Conservation (phyloP, 2,888 invertebrate genomes). For the Lacanobia oleracea region DNA sequence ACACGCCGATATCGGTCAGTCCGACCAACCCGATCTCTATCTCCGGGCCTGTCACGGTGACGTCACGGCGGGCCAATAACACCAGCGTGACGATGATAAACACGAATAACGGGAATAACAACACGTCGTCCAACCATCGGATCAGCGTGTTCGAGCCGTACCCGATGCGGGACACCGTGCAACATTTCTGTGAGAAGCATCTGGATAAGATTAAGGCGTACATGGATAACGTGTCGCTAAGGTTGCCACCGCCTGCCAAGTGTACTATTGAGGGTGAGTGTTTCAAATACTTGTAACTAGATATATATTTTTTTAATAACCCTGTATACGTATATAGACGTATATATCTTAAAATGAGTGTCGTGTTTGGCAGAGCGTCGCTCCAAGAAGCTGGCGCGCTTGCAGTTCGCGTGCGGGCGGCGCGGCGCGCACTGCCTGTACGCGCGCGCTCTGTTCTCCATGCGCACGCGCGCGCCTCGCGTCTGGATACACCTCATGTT, state of each 20-base stretch:
- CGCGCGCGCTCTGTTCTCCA: constrained; percentile 94
- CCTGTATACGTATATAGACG: no score
- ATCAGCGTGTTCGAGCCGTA: constrained; percentile 97
- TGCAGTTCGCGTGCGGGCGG: constrained; percentile 97
- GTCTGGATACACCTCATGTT: constrained; percentile 99
- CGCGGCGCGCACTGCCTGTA: constrained; percentile 97
- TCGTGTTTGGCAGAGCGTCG: constrained; percentile 88
- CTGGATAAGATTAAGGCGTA: constrained; percentile 97
- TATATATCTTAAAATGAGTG: no score
- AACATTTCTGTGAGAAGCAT: constrained; percentile 99
- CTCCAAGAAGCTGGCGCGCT: constrained; percentile 96
- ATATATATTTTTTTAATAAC: no score
- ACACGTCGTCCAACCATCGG: constrained; percentile 84
- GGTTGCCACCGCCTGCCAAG: constrained; percentile 97
- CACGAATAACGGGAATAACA: constrained; percentile 65
- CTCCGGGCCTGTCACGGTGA: constrained; percentile 91
- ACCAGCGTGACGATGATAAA: constrained; percentile 95
- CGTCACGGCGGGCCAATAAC: constrained; percentile 90
- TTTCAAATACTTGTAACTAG: background rate
- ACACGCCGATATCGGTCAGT: constrained; percentile 58
- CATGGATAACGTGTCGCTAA: constrained; percentile 96
- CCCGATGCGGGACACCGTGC: constrained; percentile 97
- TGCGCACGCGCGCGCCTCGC: constrained; percentile 95
- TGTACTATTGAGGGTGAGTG: constrained; percentile 97
- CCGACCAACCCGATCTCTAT: constrained; percentile 78